These are phyloP conservation scores for Erethizon dorsatum DNA, from an alignment of 2,797 vertebrate species.

Conservation along the genomic window DNA sequence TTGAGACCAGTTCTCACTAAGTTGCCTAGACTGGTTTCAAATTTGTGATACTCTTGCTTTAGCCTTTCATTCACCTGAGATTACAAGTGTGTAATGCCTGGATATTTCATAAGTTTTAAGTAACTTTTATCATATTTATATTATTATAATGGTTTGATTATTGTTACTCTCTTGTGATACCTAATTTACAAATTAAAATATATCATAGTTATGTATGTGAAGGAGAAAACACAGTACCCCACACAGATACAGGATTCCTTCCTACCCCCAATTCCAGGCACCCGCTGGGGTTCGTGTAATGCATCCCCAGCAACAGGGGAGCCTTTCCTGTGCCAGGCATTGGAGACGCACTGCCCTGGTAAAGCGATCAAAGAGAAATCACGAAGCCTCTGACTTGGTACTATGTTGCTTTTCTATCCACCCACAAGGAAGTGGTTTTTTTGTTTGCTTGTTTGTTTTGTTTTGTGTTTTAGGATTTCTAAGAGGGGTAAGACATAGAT, in stretches of 20 bases:
- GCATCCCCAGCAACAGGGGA: too few relatives aligned
- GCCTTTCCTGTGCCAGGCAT: neutral
- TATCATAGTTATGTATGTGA: neutral
- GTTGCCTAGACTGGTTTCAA: neutral
- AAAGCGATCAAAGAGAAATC: conserved; percentile 30
- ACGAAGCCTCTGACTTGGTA: neutral
- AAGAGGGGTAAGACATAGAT: neutral
- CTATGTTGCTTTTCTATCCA: neutral
- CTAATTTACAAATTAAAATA: neutral
- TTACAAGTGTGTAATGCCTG: neutral
- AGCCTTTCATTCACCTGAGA: neutral
- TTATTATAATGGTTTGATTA: neutral
- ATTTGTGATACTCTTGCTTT: neutral
- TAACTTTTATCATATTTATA: neutral
- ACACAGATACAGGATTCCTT: neutral
- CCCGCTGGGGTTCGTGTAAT: too few relatives aligned
- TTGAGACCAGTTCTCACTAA: neutral
- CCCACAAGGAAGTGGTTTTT: neutral
- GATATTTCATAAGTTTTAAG: neutral
- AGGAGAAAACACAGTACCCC: neutral
- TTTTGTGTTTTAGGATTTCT: conserved; percentile 5
- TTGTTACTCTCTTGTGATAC: neutral
- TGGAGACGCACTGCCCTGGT: neutral
- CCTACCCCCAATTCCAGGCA: neutral
- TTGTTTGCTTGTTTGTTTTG: too few relatives aligned